Percentiles rank a stretch among this genome's conserved stretches.
These are phyloP conservation scores for Pseudolycoriella hygida DNA, from an alignment of 2,888 invertebrate species.

Conservation along the genomic window DNA sequence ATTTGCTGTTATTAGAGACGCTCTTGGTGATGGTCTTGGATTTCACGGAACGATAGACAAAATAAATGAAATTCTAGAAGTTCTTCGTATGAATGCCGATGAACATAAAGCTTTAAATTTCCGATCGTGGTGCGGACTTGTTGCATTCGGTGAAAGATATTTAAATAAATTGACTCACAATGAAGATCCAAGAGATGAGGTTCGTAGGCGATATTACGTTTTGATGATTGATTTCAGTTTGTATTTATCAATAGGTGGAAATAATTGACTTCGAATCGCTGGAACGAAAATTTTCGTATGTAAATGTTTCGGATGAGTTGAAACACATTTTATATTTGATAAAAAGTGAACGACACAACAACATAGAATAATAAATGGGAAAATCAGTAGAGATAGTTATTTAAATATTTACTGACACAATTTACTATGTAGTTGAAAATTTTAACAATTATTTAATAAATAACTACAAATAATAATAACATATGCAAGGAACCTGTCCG, in stretches of 20 bases:
- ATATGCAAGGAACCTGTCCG: no score
- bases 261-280: constrained; percentile 49
- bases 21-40: constrained; percentile 28
- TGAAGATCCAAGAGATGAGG: constrained; percentile 55
- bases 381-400: no score
- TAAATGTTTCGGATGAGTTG: background rate
- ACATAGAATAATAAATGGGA: background rate
- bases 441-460: no score
- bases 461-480: no score
- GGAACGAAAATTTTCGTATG: constrained; percentile 32
- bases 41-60: constrained; percentile 25
- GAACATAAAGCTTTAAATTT: constrained; percentile 33
- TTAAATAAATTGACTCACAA: constrained; percentile 38
- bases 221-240: background rate
- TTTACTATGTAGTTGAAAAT: no score
- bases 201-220: constrained; percentile 16
- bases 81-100: constrained; percentile 17
- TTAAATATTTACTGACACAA: no score
- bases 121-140: constrained; percentile 61
- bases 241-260: constrained; percentile 34
- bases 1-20: constrained; percentile 20
- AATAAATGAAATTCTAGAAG: constrained; percentile 17
- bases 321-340: constrained; percentile 1
- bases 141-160: constrained; percentile 57
- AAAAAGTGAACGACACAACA: constrained; percentile 1